These are phyloP conservation scores for Caracal caracal DNA, from an alignment of 2,113 vertebrate species.

Conservation along the genomic window DNA sequence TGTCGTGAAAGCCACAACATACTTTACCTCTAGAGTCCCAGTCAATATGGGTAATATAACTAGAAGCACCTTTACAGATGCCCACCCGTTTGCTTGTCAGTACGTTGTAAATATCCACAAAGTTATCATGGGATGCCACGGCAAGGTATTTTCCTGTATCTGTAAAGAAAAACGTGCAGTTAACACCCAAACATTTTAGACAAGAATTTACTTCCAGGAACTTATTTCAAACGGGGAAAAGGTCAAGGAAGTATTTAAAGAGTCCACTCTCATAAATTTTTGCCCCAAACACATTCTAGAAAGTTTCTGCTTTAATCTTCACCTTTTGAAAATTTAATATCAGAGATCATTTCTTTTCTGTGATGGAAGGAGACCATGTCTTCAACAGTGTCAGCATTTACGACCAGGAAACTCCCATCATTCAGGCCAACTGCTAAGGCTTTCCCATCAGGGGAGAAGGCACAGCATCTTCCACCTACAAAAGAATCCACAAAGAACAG, in stretches of 20 bases:
- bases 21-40: constrained; percentile 95
- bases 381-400: constrained; percentile 97
- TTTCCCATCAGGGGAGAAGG: constrained; percentile 98
- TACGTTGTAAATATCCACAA: constrained; percentile 99
- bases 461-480: constrained; percentile 95
- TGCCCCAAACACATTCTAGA: background rate
- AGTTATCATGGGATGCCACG: constrained; percentile 98
- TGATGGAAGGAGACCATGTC: constrained; percentile 99
- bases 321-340: constrained; percentile 98
- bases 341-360: constrained; percentile 97
- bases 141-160: constrained; percentile 97
- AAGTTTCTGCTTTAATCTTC: background rate
- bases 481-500: background rate
- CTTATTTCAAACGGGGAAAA: constrained; percentile 9
- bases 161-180: constrained; percentile 78
- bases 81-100: constrained; percentile 97
- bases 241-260: background rate
- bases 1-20: constrained; percentile 1
- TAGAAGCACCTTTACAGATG: constrained; percentile 96
- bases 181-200: constrained; percentile 20
- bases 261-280: background rate
- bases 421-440: constrained; percentile 96
- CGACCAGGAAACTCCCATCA: constrained; percentile 97
- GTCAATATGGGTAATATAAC: constrained; percentile 97
- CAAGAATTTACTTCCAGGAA: background rate